Evolutionary conservation across 1,140 invertebrate species (phyloP).

Genomic region (Micrasema longulum): DNA sequence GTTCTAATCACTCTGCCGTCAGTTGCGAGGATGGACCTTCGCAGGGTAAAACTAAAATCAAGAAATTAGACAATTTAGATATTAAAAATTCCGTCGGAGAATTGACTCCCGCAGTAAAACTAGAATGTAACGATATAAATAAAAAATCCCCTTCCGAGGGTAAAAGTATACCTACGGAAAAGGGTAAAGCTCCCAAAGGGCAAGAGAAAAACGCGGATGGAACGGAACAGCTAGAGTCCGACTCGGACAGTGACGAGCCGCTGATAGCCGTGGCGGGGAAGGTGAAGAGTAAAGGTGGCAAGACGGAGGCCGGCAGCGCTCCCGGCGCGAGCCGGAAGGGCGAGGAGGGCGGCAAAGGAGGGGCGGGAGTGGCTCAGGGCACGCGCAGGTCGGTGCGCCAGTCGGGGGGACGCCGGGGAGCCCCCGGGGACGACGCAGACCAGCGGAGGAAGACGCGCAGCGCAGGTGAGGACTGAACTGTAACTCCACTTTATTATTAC

Average conservation of each 20-base stretch:
- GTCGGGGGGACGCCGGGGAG: constrained; percentile 51
- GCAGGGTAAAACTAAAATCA: constrained; percentile 61
- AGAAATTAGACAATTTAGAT: no score
- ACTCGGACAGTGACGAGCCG: constrained; percentile 84
- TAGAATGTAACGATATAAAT: no score
- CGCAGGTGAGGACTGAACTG: constrained; percentile 67
- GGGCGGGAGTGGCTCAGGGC: constrained; percentile 57
- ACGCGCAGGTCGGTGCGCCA: constrained; percentile 63
- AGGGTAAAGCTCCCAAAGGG: constrained; percentile 37
- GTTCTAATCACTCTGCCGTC: constrained; percentile 72
- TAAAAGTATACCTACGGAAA: constrained; percentile 38
- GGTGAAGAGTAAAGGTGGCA: constrained; percentile 66
- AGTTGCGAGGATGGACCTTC: constrained; percentile 71
- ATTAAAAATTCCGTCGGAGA: no score
- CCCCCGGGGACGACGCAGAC: constrained; percentile 58
- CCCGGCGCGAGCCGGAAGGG: constrained; percentile 48
- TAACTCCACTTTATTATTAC: no score
- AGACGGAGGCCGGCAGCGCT: constrained; percentile 52
- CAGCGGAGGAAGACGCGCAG: constrained; percentile 73
- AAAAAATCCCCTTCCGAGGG: no score
- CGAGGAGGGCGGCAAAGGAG: constrained; percentile 46
- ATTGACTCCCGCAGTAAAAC: background rate
- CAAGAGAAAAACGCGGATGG: constrained; percentile 48
- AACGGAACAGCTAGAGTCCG: constrained; percentile 68
- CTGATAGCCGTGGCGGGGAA: constrained; percentile 79